Evolutionary conservation across 2,113 vertebrate species (phyloP), one percentile per base, ranked within the genome.

Genomic region (Globicephala melas): DNA sequence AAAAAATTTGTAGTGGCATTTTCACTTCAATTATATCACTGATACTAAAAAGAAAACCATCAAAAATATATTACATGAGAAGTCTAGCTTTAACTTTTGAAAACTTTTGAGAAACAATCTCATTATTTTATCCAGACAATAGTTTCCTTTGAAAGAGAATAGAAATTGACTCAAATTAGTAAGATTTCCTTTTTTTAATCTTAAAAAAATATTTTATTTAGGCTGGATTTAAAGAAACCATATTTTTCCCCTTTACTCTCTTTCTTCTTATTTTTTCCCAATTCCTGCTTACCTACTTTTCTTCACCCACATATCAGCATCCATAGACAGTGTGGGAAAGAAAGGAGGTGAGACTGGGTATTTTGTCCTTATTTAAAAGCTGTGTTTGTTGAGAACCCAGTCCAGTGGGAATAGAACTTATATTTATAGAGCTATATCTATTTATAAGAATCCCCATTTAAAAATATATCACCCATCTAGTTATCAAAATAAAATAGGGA

Each of bases 161-260:
- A 96, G 38, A 96, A 67, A 55, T 91, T 2, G 31, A 79, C 18
- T 93, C 4, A 77, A 41, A 44, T 87, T 94, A 81, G 70, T 74
- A 60, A 84, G 17, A 71, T 65, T 94, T 84, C 2, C 17, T 77
- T 41, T 60, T 53, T 76, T 94, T 44, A 36, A 70, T 53, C 17
- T 91, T 77, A 79, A 79, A 79, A 88, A 88, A 96, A 95, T 82
- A 33, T 77, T 80, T 55, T 82, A 71, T 63, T 89, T 87, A 81
- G 9, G 31, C 31, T 94, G 28, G 4, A 71, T 55, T 96, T 83
- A 79, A 33, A 90, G 8, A 91, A 90, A 6, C 6, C 12, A 65
- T 71, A 13, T 44, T 89, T 81, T 50, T 26, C 4, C 55, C 28
- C 60, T 20, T 55, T 63, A 6, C 36, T 74, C 14, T 18, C 80